phyloP scores from a whole-genome alignment of 2,113 vertebrate genomes.

The Rostratula benghalensis region DNA sequence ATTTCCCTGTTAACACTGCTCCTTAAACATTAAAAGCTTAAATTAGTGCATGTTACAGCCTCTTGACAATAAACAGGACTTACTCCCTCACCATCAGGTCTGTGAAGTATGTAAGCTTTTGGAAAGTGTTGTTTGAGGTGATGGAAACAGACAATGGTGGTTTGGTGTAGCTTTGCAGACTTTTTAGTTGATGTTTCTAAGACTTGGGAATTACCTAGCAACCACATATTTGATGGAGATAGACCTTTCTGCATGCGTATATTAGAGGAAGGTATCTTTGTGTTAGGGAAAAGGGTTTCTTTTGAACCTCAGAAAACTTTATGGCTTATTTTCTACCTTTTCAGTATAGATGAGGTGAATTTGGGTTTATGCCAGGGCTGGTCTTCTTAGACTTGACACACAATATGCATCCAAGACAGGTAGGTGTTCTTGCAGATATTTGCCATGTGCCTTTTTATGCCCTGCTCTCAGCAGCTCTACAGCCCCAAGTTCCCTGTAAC shows the following conservation, averaged over 20 bases:
- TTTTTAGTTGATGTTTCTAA: background rate
- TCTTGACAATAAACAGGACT: background rate
- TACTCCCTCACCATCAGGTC: background rate
- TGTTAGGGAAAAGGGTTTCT: background rate
- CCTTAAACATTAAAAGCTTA: background rate
- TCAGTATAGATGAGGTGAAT: background rate
- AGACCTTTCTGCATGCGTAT: background rate
- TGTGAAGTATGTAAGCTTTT: background rate
- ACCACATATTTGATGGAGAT: background rate
- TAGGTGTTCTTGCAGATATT: fast-evolving
- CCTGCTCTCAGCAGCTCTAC: background rate
- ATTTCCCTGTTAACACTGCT: background rate
- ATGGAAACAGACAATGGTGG: fast-evolving
- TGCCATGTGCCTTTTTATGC: background rate
- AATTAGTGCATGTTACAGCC: background rate
- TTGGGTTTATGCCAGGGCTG: background rate
- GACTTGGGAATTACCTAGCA: background rate
- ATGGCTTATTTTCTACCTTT: background rate
- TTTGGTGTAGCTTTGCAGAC: background rate
- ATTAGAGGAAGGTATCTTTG: background rate
- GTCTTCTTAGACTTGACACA: background rate
- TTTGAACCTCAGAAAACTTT: background rate
- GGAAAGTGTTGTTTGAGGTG: background rate
- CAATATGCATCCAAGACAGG: fast-evolving
- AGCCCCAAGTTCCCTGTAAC: fast-evolving